Evolutionary conservation across 2,888 invertebrate species (phyloP).

Genomic region (Drosophila monieri): DNA sequence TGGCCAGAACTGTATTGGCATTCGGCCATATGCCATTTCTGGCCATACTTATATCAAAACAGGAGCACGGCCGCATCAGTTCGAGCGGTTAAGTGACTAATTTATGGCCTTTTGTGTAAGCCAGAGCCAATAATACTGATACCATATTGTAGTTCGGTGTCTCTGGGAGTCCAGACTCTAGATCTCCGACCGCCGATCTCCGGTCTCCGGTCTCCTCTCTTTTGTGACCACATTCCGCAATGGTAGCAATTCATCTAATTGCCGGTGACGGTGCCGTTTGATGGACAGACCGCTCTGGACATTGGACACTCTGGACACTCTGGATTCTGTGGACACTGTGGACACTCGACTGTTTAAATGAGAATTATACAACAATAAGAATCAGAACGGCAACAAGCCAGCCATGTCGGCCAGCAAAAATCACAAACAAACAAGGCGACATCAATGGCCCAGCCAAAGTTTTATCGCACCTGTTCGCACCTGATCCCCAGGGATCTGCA

Average conservation of each 20-base stretch:
- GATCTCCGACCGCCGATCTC: neutral
- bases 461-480: conserved; percentile 23
- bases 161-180: neutral
- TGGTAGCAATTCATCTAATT: conserved; percentile 52
- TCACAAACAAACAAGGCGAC: neutral
- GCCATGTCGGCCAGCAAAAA: conserved; percentile 14
- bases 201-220: neutral
- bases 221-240: conserved; percentile 40
- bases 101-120: conserved; percentile 77
- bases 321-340: conserved; percentile 14
- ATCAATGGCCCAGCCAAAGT: conserved; percentile 6
- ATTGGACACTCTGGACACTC: conserved; percentile 34
- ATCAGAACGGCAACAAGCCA: conserved; percentile 39
- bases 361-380: conserved; percentile 23
- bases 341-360: neutral
- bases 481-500: conserved; percentile 3
- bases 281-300: conserved; percentile 36
- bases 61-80: conserved; percentile 58
- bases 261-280: conserved; percentile 53
- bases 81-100: conserved; percentile 71
- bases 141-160: conserved; percentile 34
- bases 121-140: conserved; percentile 53
- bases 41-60: conserved; percentile 65
- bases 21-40: conserved; percentile 68
- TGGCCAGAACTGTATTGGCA: conserved; percentile 47